Evolutionary conservation across 2,113 vertebrate genomes (phyloP).

Genomic region (Acanthisitta chloris): DNA sequence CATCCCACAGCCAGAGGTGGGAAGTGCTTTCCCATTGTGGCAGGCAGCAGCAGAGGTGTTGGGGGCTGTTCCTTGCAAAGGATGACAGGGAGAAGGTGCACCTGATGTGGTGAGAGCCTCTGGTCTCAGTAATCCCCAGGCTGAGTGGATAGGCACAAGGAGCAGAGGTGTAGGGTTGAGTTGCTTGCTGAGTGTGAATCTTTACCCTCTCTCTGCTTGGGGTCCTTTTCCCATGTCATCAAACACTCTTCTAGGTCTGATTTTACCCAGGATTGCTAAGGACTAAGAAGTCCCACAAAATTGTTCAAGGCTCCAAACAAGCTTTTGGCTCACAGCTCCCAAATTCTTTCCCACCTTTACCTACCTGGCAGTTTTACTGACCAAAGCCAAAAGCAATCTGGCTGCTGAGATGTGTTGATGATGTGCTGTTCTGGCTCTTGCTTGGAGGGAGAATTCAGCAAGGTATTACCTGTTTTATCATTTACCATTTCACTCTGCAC

Average conservation of each 20-base stretch:
- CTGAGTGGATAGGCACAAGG: fast-evolving
- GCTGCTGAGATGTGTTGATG: background rate
- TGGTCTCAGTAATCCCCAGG: fast-evolving
- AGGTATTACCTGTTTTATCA: background rate
- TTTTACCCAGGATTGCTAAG: background rate
- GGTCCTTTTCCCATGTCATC: background rate
- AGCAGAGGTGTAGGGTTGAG: fast-evolving
- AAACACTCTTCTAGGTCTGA: background rate
- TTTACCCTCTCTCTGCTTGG: background rate
- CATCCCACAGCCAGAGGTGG: background rate
- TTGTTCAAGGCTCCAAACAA: background rate
- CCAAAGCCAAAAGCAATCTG: background rate
- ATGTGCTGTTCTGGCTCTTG: background rate
- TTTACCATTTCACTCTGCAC: background rate
- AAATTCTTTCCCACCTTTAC: background rate
- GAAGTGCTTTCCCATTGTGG: background rate
- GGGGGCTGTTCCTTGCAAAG: background rate
- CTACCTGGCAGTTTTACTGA: background rate
- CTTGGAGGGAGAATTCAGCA: background rate
- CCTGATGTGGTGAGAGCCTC: background rate
- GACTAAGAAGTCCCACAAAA: background rate
- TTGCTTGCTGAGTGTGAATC: background rate
- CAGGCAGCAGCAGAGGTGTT: background rate
- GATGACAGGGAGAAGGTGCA: background rate
- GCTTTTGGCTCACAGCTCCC: background rate